Evolutionary conservation across 2,888 invertebrate genomes (phyloP).

Genomic region (Stenolophus ochropezus): DNA sequence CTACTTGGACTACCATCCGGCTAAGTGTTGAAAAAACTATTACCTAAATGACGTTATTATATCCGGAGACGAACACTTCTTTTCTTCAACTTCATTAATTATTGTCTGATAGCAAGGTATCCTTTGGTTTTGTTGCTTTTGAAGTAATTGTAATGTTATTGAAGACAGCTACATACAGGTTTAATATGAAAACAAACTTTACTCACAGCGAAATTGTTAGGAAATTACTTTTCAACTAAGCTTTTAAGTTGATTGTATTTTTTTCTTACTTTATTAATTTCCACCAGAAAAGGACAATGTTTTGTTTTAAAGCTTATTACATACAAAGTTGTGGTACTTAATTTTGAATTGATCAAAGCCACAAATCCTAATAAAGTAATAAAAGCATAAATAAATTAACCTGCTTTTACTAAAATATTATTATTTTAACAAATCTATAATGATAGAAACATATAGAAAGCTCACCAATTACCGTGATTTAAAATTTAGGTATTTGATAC

Average conservation of each 20-base stretch:
- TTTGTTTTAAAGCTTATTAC: neutral
- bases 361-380: too few relatives aligned
- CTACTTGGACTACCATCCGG: neutral
- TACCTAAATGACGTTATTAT: conserved; percentile 51
- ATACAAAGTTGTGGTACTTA: neutral
- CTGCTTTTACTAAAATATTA: too few relatives aligned
- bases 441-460: too few relatives aligned
- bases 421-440: too few relatives aligned
- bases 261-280: neutral
- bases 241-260: neutral
- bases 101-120: conserved; percentile 26
- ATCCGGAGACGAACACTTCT: conserved; percentile 18
- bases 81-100: conserved; percentile 46
- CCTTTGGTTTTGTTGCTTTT: conserved; percentile 22
- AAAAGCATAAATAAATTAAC: too few relatives aligned
- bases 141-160: conserved; percentile 21
- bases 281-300: neutral
- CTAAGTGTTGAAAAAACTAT: conserved; percentile 55
- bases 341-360: too few relatives aligned
- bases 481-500: too few relatives aligned
- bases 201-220: conserved; percentile 18
- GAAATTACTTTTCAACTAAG: conserved; percentile 13
- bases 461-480: too few relatives aligned
- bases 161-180: neutral
- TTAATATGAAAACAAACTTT: conserved; percentile 32